Base-by-base conservation (phyloP, 1,140 invertebrate genomes). In the Batillaria attramentaria region DNA sequence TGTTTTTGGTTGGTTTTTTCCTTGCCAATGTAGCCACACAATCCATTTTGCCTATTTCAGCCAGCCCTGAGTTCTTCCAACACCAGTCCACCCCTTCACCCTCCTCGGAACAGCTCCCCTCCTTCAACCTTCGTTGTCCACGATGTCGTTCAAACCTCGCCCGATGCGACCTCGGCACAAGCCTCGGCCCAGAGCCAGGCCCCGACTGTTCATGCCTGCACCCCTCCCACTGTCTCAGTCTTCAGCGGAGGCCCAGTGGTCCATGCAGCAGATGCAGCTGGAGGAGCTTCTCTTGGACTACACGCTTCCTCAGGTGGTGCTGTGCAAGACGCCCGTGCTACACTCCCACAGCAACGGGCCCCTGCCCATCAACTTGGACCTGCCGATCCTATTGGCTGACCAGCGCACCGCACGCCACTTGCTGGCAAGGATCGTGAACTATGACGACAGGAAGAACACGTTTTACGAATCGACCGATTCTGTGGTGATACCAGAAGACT, bases 401-500 rank as follows among this genome's bases (percentile, higher is more conserved):
- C 54, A 42, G 37, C 54, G 57, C 54, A 65, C 33, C 35, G 57
- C 28, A 24, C 35, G 73, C 16, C 57, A 75, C 73, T 57, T 75
- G 54, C 43, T 75, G 73, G 73, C 73, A 5, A 1, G 73, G 6
- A 41, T 75, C 73, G 73, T 75, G 42, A n/a, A 6, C 1, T 57
- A n/a, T 18, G 73, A 75, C 33, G 2, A 62, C 33, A 18, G 41
- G 37, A 28, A 24, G 37, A 2, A 28, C 18, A n/a, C 73, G 0
- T 75, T 75, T 57, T 62, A 39, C 54, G 73, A 75, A 57, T 75
- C 73, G 6, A 42, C 16, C 16, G 73, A 75, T 39, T 75, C 73
- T 10, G 73, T 75, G 16, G 73, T 75, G 54, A 75, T 75, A 39
- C 73, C 73, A 28, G 73, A 75, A 10, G 73, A 75, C 37, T 75